Percentiles rank a stretch among this genome's conserved stretches.
Evolutionary conservation across 2,113 vertebrate species (phyloP).

Genomic region (human): DNA sequence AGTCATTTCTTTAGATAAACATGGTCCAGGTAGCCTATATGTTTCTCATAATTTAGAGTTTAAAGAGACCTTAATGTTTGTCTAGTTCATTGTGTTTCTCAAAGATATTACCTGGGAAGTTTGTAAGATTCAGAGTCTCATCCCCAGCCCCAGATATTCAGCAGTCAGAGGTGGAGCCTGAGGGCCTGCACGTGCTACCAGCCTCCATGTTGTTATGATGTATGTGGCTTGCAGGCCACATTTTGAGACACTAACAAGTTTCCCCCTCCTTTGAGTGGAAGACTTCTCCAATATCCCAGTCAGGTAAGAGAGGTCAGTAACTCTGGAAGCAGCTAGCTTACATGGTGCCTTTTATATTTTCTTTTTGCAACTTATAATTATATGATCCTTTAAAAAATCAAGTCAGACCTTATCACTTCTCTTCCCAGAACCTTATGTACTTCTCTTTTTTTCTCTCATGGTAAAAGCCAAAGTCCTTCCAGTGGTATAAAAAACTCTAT

Average conservation of each 20-base stretch:
- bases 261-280: background rate
- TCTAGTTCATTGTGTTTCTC: background rate
- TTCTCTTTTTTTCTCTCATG: background rate
- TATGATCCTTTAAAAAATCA: conserved; percentile 19
- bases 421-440: background rate
- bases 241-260: background rate
- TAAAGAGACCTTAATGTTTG: background rate
- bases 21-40: background rate
- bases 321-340: background rate
- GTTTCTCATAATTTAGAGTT: background rate
- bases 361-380: background rate
- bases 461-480: background rate
- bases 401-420: background rate
- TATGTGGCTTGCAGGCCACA: background rate
- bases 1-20: background rate
- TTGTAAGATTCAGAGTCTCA: background rate
- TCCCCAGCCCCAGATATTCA: background rate
- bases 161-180: background rate
- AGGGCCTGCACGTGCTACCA: background rate
- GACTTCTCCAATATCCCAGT: background rate
- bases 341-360: background rate
- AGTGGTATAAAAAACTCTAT: background rate
- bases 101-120: background rate
- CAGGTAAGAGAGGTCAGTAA: background rate
- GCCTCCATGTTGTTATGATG: background rate